These are phyloP conservation scores for Meiosimyza decipiens DNA, from an alignment of 2,888 invertebrate genomes.

Conservation along the genomic window DNA sequence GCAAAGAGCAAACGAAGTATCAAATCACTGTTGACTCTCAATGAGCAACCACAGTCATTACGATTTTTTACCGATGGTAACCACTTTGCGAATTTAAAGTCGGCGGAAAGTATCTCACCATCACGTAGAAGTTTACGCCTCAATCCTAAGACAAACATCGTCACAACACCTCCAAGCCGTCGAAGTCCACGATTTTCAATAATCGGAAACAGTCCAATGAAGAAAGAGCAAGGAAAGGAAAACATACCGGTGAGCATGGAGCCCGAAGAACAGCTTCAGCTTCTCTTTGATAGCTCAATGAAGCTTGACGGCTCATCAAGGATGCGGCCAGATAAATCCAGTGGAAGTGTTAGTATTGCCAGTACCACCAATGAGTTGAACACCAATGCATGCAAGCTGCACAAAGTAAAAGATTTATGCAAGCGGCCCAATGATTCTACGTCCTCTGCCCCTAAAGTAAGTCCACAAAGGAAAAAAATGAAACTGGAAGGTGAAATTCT, in stretches of 20 bases:
- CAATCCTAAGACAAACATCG: slow-evolving; percentile 16
- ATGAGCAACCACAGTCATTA: slow-evolving; percentile 22
- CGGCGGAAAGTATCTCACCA: slow-evolving; percentile 23
- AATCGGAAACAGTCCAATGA: not conserved
- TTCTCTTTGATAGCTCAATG: slow-evolving; percentile 60
- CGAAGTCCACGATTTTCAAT: not conserved
- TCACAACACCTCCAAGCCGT: not conserved
- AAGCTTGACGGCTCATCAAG: slow-evolving; percentile 48
- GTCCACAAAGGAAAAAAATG: slow-evolving; percentile 43
- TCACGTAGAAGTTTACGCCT: slow-evolving; percentile 43
- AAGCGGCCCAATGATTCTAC: not conserved
- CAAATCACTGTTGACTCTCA: slow-evolving; percentile 35
- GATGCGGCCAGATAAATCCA: too few relatives aligned
- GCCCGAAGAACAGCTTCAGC: slow-evolving; percentile 53
- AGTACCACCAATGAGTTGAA: slow-evolving; percentile 28
- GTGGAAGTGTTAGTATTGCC: not conserved
- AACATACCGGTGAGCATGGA: slow-evolving; percentile 38
- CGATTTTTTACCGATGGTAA: not conserved
- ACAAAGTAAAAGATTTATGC: slow-evolving; percentile 6
- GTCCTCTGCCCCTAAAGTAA: slow-evolving; percentile 24
- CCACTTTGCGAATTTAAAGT: not conserved
- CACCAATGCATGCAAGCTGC: slow-evolving; percentile 27
- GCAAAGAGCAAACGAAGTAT: slow-evolving; percentile 39
- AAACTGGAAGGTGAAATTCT: slow-evolving; percentile 34
- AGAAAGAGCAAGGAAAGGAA: slow-evolving; percentile 38